phyloP scores from a whole-genome alignment of 2,797 vertebrate species.

The Enteromius unitaeniatus region DNA sequence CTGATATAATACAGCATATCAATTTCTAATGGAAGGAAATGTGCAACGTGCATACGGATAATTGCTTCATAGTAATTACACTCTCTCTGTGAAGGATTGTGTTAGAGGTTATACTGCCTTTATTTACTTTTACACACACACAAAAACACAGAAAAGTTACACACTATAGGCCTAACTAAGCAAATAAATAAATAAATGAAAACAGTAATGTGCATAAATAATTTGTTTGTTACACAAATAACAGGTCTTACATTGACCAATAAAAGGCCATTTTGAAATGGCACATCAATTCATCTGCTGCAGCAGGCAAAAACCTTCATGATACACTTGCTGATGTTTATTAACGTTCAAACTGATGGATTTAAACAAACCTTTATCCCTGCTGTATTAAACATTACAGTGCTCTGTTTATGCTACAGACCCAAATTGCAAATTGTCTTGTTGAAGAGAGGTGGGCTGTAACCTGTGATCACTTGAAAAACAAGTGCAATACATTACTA shows the following conservation, averaged over 20 bases:
- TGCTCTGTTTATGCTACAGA: not conserved
- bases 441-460: not conserved
- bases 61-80: constrained; percentile 21
- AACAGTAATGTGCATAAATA: not conserved
- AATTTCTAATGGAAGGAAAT: constrained; percentile 23
- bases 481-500: not conserved
- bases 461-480: not conserved
- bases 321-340: not conserved
- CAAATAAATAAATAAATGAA: not conserved
- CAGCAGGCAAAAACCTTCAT: not conserved
- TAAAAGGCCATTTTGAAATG: not conserved
- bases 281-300: not conserved
- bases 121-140: not conserved
- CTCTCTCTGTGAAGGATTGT: not conserved
- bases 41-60: not conserved
- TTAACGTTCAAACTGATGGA: not conserved
- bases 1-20: constrained; percentile 20
- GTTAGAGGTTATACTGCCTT: not conserved
- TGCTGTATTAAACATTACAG: not conserved
- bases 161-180: no score
- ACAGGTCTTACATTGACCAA: not conserved
- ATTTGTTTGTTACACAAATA: not conserved
- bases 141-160: not conserved
- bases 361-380: not conserved
- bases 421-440: not conserved